Conservation (phyloP, 2,888 invertebrate genomes). For the Limenitis camilla region DNA sequence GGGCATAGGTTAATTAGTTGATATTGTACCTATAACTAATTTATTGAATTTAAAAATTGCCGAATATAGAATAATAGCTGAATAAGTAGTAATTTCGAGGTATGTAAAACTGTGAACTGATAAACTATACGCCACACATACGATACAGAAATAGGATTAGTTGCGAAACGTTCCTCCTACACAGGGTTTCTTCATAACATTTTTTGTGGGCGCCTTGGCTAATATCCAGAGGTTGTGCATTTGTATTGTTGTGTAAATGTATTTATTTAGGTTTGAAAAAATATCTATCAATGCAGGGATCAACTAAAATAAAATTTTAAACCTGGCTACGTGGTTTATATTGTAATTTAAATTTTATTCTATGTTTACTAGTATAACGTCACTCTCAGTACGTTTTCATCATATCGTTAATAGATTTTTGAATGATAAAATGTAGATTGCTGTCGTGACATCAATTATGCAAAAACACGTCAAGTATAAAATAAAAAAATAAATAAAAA, state of each 20-base stretch:
- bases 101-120: not conserved
- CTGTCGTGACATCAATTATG: conserved; percentile 10
- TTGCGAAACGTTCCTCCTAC: conserved; percentile 6
- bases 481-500: not conserved
- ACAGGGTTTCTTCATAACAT: conserved; percentile 3
- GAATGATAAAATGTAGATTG: conserved; percentile 9
- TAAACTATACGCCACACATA: not conserved
- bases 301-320: not conserved
- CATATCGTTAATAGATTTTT: not conserved
- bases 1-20: no score
- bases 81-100: not conserved
- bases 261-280: conserved; percentile 32
- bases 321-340: not conserved
- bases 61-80: no score
- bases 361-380: not conserved
- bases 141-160: not conserved
- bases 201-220: conserved; percentile 32
- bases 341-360: not conserved
- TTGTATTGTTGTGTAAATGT: conserved; percentile 21
- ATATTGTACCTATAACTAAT: no score
- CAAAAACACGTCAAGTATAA: not conserved
- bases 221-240: conserved; percentile 28
- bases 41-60: no score
- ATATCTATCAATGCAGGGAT: conserved; percentile 12
- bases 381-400: not conserved